A percentile compares a stretch with the other conserved stretches of the same genome.
Conservation (phyloP, 1,140 invertebrate species). For the Musca vetustissima region DNA sequence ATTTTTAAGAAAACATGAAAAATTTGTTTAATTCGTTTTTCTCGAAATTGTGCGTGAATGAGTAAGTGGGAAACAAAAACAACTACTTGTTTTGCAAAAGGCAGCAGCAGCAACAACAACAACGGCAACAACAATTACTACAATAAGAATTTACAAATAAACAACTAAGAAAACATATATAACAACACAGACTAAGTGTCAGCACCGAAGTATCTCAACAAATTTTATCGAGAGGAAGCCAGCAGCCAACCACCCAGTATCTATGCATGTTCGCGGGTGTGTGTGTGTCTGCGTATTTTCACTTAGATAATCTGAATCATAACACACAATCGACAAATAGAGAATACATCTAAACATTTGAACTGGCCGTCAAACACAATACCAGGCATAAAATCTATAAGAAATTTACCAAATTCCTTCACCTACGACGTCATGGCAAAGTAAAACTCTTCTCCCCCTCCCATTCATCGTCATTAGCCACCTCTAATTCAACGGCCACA, state of each 20-base stretch:
- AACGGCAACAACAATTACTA: too few species aligned
- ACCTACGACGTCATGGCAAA: conserved; percentile 15
- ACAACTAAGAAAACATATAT: not conserved
- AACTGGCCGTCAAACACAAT: conserved; percentile 16
- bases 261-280: not conserved
- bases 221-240: too few species aligned
- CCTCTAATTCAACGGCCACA: conserved; percentile 9
- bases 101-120: not conserved
- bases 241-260: not conserved
- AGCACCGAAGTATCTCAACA: not conserved
- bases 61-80: too few species aligned
- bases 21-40: not conserved
- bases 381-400: conserved; percentile 16
- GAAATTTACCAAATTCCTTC: conserved; percentile 21
- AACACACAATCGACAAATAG: not conserved
- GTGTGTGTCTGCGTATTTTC: conserved; percentile 6
- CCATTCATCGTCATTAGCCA: not conserved
- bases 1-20: not conserved
- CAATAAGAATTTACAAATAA: not conserved
- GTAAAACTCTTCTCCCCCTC: not conserved
- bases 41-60: too few species aligned
- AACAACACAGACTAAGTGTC: not conserved
- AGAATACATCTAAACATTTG: conserved; percentile 1
- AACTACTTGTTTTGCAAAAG: too few species aligned
- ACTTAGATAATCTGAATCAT: conserved; percentile 2